phyloP scores from a whole-genome alignment of 1,140 invertebrate species.

The Paraescarpia echinospica region DNA sequence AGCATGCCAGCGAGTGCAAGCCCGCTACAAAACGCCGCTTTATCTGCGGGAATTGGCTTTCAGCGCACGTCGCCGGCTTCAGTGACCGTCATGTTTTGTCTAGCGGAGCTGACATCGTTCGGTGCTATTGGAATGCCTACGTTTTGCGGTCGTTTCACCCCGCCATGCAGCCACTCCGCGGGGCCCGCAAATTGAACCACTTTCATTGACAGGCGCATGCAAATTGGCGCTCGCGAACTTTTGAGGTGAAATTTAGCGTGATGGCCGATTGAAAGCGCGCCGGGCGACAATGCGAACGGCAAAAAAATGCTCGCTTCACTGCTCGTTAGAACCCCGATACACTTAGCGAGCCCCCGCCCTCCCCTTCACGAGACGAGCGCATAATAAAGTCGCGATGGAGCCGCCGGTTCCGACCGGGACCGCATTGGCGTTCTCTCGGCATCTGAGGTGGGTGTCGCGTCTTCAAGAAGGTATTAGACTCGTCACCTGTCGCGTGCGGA shows the following conservation, averaged over 20 bases:
- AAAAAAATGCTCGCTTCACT: background rate
- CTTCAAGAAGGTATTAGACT: background rate
- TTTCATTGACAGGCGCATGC: background rate
- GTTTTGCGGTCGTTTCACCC: background rate
- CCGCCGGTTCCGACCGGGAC: background rate
- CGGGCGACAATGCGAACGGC: background rate
- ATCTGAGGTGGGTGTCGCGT: background rate
- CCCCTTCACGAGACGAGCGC: background rate
- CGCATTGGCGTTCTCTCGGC: background rate
- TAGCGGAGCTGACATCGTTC: background rate
- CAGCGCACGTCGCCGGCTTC: background rate
- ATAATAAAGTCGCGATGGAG: background rate
- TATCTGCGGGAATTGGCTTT: background rate
- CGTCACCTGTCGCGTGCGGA: background rate
- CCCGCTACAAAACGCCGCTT: background rate
- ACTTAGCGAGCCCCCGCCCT: background rate
- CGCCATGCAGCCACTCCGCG: background rate
- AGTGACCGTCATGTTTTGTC: background rate
- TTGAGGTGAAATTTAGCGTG: conserved; percentile 5
- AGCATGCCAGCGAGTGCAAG: background rate
- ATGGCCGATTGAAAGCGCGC: background rate
- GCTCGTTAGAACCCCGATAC: conserved; percentile 3
- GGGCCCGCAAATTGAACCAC: background rate
- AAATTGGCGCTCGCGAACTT: background rate
- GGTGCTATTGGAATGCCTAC: background rate